Evolutionary conservation across 2,888 invertebrate genomes (phyloP).

Genomic region (Tenthredo notha): DNA sequence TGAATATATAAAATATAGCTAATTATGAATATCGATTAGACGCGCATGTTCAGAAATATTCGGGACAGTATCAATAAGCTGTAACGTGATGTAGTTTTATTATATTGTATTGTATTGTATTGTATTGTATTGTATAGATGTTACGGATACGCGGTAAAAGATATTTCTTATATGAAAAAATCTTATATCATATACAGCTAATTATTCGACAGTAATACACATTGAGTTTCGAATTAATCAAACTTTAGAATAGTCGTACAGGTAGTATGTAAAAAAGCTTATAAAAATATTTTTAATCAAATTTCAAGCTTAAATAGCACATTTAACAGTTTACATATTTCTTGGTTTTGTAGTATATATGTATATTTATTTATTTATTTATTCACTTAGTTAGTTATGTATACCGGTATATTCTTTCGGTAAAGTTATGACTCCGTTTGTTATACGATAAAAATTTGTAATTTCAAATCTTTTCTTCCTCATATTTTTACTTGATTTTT

Average conservation of each 20-base stretch:
- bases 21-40: not conserved
- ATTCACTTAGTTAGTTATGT: slow-evolving; percentile 19
- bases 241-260: not conserved
- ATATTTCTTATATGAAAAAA: not conserved
- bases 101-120: too few species aligned
- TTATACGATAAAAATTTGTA: not conserved
- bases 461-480: not conserved
- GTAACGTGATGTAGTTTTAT: not conserved
- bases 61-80: not conserved
- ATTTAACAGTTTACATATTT: slow-evolving; percentile 40
- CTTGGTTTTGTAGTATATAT: not conserved
- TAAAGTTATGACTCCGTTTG: slow-evolving; percentile 19
- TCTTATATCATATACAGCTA: not conserved
- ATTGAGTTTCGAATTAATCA: not conserved
- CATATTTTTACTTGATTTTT: too few species aligned
- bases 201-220: not conserved
- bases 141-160: not conserved
- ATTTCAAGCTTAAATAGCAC: slow-evolving; percentile 50
- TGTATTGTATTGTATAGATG: not conserved
- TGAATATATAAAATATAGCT: not conserved
- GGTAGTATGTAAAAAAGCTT: slow-evolving; percentile 49
- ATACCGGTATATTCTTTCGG: not conserved
- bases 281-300: slow-evolving; percentile 49
- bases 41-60: not conserved
- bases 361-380: not conserved